Evolutionary conservation across 2,113 vertebrate genomes (phyloP).

Genomic region (Hyperopisus bebe): DNA sequence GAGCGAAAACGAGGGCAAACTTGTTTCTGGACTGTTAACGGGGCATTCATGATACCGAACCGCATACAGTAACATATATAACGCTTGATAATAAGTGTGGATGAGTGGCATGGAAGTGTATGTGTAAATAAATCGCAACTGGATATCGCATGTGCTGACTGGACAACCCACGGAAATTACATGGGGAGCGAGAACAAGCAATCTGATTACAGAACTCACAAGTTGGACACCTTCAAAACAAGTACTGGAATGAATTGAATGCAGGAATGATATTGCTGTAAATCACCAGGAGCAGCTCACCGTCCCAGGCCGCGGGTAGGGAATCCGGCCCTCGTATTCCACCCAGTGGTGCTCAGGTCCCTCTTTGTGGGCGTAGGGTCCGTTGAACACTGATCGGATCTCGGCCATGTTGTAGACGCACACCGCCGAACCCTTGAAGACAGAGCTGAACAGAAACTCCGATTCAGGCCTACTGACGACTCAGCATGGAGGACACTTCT

Average conservation of each 20-base stretch:
- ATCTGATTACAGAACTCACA: neutral
- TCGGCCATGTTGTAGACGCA: conserved; percentile 95
- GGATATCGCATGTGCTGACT: neutral
- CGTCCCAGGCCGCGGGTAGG: conserved; percentile 89
- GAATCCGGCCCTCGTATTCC: conserved; percentile 86
- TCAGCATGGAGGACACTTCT: neutral
- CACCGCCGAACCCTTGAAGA: conserved; percentile 94
- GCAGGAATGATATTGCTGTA: neutral
- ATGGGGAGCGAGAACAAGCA: neutral
- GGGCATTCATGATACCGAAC: neutral
- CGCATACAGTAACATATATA: neutral
- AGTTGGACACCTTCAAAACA: neutral
- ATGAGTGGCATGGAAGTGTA: neutral
- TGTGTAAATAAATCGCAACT: neutral
- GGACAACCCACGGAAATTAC: neutral
- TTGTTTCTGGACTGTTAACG: too few species aligned
- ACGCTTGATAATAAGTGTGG: neutral
- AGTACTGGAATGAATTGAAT: neutral
- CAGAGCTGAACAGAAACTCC: conserved; percentile 62
- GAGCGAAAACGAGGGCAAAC: neutral
- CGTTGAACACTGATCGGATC: conserved; percentile 86
- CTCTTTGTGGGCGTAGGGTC: conserved; percentile 93
- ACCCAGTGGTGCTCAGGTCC: conserved; percentile 91
- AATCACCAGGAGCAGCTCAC: conserved; percentile 33
- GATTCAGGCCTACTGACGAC: neutral